Base-by-base conservation (phyloP, 2,888 invertebrate genomes). In the Tetranychus piercei region DNA sequence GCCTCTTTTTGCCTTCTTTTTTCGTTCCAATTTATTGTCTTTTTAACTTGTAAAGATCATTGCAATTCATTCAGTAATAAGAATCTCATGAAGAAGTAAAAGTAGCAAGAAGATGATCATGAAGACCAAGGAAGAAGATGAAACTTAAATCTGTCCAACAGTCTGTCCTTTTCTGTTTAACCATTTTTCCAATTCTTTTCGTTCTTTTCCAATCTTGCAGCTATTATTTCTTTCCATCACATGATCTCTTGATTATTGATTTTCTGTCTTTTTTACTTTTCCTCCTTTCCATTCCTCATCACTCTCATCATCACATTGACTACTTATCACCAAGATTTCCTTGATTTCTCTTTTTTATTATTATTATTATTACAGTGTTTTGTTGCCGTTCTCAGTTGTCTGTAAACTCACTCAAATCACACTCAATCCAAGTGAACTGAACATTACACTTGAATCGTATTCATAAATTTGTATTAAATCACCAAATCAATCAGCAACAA, bases 191-290 rank as follows among this genome's bases (percentile, higher is more conserved):
- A 9, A 55, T 55, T 55, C 15, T 15, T 15, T 15, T 55, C 55
- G 9, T 55, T 15, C 55, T 55, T 55, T 55, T 55, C 55, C 55
- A 34, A 34, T 55, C 55, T 55, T 55, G 11, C 7, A 45, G 45
- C 11, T 55, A 55, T 55, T 55, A 55, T 55, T 55, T 55, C 11
- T 55, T 55, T 55, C 55, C 55, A 6, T 55, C 55, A 55, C 55
- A 55, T 55, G 55, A 55, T 55, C 55, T 55, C 55, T 55, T 55
- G 55, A 55, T 55, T 55, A 55, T 55, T 55, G 55, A 55, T 55
- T 55, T 55, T 55, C 55, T 55, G 55, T 55, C 55, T 55, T 55
- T 34, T 34, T 15, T 55, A 55, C 55, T 55, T 15, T 55, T 55
- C 15, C 55, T 55, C 11, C 15, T 55, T 55, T 55, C 45, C 15